Percentiles rank a stretch among this genome's conserved stretches.
Conservation (phyloP, 2,113 vertebrate species). For the Furnarius figulus region DNA sequence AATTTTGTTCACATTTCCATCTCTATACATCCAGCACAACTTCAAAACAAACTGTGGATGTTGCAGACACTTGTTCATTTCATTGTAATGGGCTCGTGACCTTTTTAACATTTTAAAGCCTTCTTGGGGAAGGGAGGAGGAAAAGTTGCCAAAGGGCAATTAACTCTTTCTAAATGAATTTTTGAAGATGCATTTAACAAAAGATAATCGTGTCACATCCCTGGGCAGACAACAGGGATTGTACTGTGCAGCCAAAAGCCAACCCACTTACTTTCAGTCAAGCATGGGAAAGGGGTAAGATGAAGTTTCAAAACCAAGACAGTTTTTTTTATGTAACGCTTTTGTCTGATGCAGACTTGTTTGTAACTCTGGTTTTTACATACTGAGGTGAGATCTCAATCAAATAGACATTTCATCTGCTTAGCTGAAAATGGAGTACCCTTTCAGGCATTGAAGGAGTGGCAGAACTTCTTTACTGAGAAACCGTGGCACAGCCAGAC, state of each 20-base stretch:
- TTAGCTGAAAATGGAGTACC: neutral
- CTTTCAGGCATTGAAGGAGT: neutral
- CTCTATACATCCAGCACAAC: conserved; percentile 38
- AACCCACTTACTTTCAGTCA: conserved; percentile 25
- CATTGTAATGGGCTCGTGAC: neutral
- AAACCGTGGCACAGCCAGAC: neutral
- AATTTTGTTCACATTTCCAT: conserved; percentile 41
- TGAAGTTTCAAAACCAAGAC: neutral
- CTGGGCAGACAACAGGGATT: conserved; percentile 37
- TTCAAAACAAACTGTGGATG: conserved; percentile 20
- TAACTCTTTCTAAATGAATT: conserved; percentile 66
- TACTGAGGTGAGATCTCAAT: neutral
- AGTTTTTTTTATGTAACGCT: neutral
- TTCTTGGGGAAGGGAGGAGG: conserved; percentile 50
- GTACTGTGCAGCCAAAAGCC: conserved; percentile 34
- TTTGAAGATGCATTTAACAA: conserved; percentile 44
- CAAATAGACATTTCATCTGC: neutral
- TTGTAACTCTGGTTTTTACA: neutral
- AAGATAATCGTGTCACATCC: conserved; percentile 11
- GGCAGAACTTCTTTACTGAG: neutral
- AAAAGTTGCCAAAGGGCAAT: conserved; percentile 32
- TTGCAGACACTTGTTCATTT: conserved; percentile 30
- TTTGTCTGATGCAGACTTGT: neutral
- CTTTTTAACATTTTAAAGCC: conserved; percentile 33
- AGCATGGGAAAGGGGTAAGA: conserved; percentile 20